A percentile compares a stretch with the other conserved stretches of the same genome.
Evolutionary conservation across 2,888 invertebrate species (phyloP).

Genomic region (Philopedon plagiatum): DNA sequence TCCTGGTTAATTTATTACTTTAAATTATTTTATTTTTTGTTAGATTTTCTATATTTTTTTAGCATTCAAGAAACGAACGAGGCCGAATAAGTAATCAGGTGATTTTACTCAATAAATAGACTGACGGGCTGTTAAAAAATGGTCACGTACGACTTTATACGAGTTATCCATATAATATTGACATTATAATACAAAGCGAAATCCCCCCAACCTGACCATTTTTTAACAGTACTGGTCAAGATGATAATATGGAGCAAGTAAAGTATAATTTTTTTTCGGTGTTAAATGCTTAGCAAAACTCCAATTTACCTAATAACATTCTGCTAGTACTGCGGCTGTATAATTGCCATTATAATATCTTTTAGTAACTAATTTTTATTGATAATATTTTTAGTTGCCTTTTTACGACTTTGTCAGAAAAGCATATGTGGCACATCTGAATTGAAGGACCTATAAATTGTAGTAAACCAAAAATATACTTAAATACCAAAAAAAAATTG

Average conservation of each 20-base stretch:
- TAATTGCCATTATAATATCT: not conserved
- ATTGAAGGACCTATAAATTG: too few relatives aligned
- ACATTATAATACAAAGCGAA: too few relatives aligned
- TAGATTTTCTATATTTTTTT: slow-evolving; percentile 18
- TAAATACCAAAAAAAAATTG: too few relatives aligned
- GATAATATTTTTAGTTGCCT: not conserved
- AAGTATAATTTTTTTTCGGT: not conserved
- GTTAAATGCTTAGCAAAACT: slow-evolving; percentile 17
- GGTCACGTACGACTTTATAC: not conserved
- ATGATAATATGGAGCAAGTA: not conserved
- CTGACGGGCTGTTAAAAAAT: slow-evolving; percentile 11
- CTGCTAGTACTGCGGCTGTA: not conserved
- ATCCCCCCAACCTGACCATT: too few relatives aligned
- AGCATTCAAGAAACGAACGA: slow-evolving; percentile 15
- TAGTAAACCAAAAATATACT: too few relatives aligned
- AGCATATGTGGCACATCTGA: too few relatives aligned
- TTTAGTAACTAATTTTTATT: not conserved
- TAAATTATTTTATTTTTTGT: not conserved
- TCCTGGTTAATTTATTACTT: too few relatives aligned
- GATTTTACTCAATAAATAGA: slow-evolving; percentile 12
- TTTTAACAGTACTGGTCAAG: too few relatives aligned
- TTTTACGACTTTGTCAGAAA: not conserved
- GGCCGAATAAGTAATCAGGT: slow-evolving; percentile 13
- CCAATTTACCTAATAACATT: slow-evolving; percentile 1
- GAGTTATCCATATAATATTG: too few relatives aligned